Evolutionary conservation across 2,888 invertebrate genomes (phyloP).

Genomic region (Cremastobaeus sp.): DNA sequence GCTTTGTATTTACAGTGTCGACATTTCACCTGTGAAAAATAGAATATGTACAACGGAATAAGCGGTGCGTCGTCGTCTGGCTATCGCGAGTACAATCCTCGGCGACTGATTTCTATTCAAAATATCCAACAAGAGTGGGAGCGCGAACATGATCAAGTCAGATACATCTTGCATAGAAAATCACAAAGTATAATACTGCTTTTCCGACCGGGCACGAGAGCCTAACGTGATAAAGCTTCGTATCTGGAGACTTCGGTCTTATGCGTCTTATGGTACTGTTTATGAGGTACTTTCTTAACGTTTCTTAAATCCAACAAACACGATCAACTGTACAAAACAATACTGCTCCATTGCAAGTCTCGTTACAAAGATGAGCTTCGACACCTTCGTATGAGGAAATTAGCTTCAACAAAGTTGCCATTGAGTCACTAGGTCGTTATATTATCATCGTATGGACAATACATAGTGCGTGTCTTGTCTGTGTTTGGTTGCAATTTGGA

Average conservation of each 20-base stretch:
- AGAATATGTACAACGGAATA: constrained; percentile 34
- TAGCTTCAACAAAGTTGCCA: constrained; percentile 1
- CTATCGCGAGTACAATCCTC: constrained; percentile 20
- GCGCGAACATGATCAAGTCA: constrained; percentile 44
- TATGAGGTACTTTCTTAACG: constrained; percentile 17
- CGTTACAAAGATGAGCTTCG: constrained; percentile 10
- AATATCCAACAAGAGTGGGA: constrained; percentile 32
- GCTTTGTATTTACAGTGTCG: constrained; percentile 27
- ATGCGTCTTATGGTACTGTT: not conserved
- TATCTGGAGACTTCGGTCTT: constrained; percentile 18
- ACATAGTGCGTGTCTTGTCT: constrained; percentile 25
- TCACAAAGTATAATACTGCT: constrained; percentile 63
- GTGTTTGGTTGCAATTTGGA: constrained; percentile 21
- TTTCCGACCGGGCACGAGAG: constrained; percentile 52
- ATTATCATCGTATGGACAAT: constrained; percentile 10
- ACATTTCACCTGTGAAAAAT: constrained; percentile 48
- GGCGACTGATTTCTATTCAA: constrained; percentile 33
- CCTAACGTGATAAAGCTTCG: constrained; percentile 36
- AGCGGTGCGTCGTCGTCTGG: constrained; percentile 1
- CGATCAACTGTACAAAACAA: constrained; percentile 41
- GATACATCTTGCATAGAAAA: constrained; percentile 57
- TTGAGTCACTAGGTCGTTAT: constrained; percentile 5
- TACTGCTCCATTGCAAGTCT: constrained; percentile 4
- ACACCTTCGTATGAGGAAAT: constrained; percentile 6
- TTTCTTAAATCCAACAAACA: constrained; percentile 35